These are phyloP conservation scores for Atta cephalotes DNA, from an alignment of 1,140 invertebrate species.

Conservation along the genomic window DNA sequence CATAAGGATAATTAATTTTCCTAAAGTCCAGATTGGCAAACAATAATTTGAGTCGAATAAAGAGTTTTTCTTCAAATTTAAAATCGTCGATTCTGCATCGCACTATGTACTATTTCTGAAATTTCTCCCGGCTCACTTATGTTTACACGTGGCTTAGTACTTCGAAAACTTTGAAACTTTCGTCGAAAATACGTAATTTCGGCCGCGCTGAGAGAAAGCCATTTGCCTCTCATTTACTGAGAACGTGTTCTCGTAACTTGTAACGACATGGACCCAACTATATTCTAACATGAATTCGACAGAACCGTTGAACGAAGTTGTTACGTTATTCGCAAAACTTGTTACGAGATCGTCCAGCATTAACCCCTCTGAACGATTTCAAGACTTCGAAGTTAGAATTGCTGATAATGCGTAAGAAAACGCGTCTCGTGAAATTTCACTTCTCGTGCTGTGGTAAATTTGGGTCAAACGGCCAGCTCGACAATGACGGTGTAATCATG, in stretches of 20 bases:
- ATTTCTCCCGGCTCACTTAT: background rate
- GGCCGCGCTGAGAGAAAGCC: background rate
- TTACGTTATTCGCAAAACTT: background rate
- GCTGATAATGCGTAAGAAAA: constrained; percentile 29
- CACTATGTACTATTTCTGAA: background rate
- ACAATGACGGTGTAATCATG: constrained; percentile 1
- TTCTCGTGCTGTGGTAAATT: constrained; percentile 5
- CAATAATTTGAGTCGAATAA: background rate
- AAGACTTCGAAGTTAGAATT: background rate
- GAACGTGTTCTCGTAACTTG: constrained; percentile 15
- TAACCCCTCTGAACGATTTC: background rate
- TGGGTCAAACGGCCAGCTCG: constrained; percentile 1
- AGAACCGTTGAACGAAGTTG: background rate
- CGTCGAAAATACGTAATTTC: constrained; percentile 17
- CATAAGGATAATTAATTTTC: background rate
- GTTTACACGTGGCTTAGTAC: background rate
- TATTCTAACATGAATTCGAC: constrained; percentile 2
- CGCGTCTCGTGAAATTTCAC: constrained; percentile 11
- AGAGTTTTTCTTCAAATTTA: background rate
- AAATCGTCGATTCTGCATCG: background rate
- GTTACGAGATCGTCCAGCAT: background rate
- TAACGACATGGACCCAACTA: background rate
- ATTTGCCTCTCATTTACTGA: constrained; percentile 31
- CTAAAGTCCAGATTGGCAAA: background rate
- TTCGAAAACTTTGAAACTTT: background rate